A percentile compares a stretch with the other conserved stretches of the same genome.
These are phyloP conservation scores for Lycaon pictus DNA, from an alignment of 2,113 vertebrate genomes.

Conservation along the genomic window DNA sequence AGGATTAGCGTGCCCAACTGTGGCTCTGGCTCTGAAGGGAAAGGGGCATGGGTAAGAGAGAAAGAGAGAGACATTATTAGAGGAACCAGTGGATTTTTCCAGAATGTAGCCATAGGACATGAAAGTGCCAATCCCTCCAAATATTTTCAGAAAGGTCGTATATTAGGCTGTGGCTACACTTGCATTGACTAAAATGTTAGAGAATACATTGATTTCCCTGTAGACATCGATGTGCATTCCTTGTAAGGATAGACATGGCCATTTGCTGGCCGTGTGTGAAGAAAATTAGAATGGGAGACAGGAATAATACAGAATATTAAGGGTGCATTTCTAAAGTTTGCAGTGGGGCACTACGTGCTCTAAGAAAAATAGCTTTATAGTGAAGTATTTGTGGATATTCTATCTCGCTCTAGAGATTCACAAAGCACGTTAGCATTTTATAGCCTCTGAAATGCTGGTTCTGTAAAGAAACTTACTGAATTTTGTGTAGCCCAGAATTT, in stretches of 20 bases:
- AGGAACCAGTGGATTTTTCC: neutral
- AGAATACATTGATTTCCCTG: neutral
- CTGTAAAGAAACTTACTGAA: neutral
- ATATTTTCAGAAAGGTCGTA: neutral
- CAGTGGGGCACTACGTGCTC: neutral
- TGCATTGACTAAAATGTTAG: neutral
- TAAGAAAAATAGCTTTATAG: slow-evolving; percentile 25
- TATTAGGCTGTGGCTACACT: neutral
- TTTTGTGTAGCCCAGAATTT: neutral
- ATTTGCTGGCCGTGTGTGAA: neutral
- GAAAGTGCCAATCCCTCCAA: neutral
- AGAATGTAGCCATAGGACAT: neutral
- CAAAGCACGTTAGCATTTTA: neutral
- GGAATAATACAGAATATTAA: neutral
- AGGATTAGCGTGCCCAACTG: slow-evolving; percentile 85
- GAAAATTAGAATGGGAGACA: neutral
- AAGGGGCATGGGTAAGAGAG: slow-evolving; percentile 79
- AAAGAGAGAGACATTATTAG: slow-evolving; percentile 36
- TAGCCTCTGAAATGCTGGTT: neutral
- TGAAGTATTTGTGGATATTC: neutral
- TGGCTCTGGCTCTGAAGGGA: slow-evolving; percentile 85
- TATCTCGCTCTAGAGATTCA: neutral
- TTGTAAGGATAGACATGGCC: neutral
- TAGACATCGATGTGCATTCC: neutral
- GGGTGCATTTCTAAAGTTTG: neutral